phyloP scores from a whole-genome alignment of 1,140 invertebrate species.

The Drosophila santomea region DNA sequence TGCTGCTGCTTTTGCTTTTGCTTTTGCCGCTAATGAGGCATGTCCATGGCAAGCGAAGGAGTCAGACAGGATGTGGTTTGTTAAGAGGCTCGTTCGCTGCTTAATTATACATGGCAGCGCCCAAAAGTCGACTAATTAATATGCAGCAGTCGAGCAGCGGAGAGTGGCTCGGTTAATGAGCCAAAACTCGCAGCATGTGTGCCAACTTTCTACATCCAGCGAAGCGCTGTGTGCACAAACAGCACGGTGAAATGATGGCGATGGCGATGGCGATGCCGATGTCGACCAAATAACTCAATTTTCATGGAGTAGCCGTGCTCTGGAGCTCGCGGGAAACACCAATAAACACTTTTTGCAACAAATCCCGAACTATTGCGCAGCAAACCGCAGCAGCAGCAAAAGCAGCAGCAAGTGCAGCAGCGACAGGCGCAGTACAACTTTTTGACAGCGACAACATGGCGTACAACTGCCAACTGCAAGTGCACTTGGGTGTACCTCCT shows the following conservation, averaged over 20 bases:
- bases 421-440: slow-evolving; percentile 65
- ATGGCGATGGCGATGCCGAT: slow-evolving; percentile 4
- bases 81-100: slow-evolving; percentile 57
- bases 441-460: slow-evolving; percentile 77
- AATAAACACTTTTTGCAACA: slow-evolving; percentile 82
- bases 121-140: slow-evolving; percentile 82
- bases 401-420: slow-evolving; percentile 17
- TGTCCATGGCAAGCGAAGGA: slow-evolving; percentile 48
- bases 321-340: slow-evolving; percentile 58
- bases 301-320: slow-evolving; percentile 64
- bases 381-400: slow-evolving; percentile 38
- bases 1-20: slow-evolving; percentile 1
- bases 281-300: slow-evolving; percentile 71
- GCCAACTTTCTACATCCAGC: slow-evolving; percentile 68
- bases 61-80: slow-evolving; percentile 70
- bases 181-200: slow-evolving; percentile 73
- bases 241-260: neutral
- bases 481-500: slow-evolving; percentile 46
- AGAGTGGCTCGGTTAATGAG: slow-evolving; percentile 71
- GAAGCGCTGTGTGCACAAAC: slow-evolving; percentile 42
- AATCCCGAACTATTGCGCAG: slow-evolving; percentile 65
- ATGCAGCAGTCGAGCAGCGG: slow-evolving; percentile 57
- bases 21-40: slow-evolving; percentile 62
- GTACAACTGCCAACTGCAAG: slow-evolving; percentile 71
- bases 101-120: slow-evolving; percentile 80